phyloP scores from a whole-genome alignment of 2,113 vertebrate species.

The Trematocara variabile region DNA sequence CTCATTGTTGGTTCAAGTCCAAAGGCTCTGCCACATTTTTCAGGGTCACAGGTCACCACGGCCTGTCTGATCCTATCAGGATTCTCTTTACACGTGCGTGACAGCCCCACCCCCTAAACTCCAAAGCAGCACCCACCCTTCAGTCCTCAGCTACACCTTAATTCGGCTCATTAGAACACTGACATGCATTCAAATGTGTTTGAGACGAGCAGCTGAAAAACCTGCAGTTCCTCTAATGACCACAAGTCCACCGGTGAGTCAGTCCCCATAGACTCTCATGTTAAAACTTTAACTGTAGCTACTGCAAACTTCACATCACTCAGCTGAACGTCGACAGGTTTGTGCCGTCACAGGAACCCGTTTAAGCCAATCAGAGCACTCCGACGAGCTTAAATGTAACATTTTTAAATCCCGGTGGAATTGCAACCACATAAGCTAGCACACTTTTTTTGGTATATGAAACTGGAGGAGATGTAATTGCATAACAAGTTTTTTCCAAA shows the following conservation, averaged over 20 bases:
- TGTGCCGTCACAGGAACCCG: fast-evolving
- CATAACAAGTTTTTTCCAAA: neutral
- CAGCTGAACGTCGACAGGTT: neutral
- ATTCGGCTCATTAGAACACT: fast-evolving
- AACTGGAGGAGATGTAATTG: fast-evolving
- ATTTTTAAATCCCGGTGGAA: neutral
- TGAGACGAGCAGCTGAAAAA: neutral
- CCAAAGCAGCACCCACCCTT: neutral
- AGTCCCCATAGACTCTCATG: neutral
- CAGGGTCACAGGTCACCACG: constrained; percentile 66
- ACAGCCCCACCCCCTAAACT: neutral
- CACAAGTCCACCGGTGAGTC: neutral
- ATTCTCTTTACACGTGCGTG: neutral
- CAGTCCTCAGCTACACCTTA: neutral
- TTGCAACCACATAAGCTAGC: fast-evolving
- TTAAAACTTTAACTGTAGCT: fast-evolving
- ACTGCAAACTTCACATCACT: fast-evolving
- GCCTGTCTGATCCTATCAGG: constrained; percentile 63
- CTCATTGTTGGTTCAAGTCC: constrained; percentile 70
- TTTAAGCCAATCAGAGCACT: fast-evolving
- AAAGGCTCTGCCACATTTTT: constrained; percentile 68
- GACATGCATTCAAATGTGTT: neutral
- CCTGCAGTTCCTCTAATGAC: neutral
- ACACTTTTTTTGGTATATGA: neutral
- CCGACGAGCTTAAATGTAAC: neutral